A percentile compares a stretch with the other conserved stretches of the same genome.
These are phyloP conservation scores for Lagria hirta DNA, from an alignment of 2,888 invertebrate species.

Conservation along the genomic window DNA sequence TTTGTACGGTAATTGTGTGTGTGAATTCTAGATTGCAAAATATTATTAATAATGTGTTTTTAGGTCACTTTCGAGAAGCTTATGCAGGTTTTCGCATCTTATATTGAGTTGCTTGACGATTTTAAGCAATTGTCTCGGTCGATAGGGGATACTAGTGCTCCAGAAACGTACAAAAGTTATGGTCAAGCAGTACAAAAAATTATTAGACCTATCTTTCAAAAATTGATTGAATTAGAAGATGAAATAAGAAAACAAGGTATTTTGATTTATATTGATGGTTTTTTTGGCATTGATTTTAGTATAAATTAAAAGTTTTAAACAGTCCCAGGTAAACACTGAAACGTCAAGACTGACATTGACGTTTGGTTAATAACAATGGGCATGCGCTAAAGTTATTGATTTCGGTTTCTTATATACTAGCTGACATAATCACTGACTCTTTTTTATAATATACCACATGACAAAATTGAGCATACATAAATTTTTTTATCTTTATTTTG, in stretches of 20 bases:
- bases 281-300: no score
- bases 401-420: no score
- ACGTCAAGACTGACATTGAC: no score
- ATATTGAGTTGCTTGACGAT: slow-evolving; percentile 46
- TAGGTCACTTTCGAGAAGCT: slow-evolving; percentile 39
- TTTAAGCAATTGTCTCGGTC: slow-evolving; percentile 40
- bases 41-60: slow-evolving; percentile 22
- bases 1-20: slow-evolving; percentile 42
- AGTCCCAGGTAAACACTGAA: no score
- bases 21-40: slow-evolving; percentile 7
- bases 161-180: slow-evolving; percentile 48
- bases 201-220: slow-evolving; percentile 40
- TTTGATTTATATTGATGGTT: no score
- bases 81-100: slow-evolving; percentile 43
- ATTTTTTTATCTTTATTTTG: no score
- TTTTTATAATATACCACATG: no score
- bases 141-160: slow-evolving; percentile 24
- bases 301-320: no score
- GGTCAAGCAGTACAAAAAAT: slow-evolving; percentile 40
- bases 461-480: no score
- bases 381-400: no score
- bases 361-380: no score
- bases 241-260: slow-evolving; percentile 46
- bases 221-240: slow-evolving; percentile 43
- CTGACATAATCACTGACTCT: no score